Evolutionary conservation across 1,140 invertebrate genomes (phyloP).

Genomic region (Contarinia nasturtii): DNA sequence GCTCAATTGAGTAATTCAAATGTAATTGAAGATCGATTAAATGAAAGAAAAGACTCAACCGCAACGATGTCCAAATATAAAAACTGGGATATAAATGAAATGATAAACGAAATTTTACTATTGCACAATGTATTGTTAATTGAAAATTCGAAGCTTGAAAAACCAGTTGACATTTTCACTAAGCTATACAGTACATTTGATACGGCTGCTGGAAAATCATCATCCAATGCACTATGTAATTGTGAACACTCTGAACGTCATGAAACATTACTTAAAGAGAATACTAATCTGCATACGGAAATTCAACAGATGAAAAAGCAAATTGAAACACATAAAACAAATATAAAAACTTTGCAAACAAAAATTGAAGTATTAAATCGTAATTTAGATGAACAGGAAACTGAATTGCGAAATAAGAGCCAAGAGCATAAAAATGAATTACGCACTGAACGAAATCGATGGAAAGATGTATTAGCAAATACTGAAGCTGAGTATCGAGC

Average conservation of each 20-base stretch:
- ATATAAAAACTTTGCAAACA: slow-evolving; percentile 41
- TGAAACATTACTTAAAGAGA: slow-evolving; percentile 25
- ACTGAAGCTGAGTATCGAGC: slow-evolving; percentile 32
- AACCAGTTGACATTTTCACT: slow-evolving; percentile 29
- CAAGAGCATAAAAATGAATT: slow-evolving; percentile 26
- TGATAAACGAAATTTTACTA: slow-evolving; percentile 33
- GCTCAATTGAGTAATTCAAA: background rate
- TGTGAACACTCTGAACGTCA: slow-evolving; percentile 20
- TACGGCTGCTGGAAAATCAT: background rate
- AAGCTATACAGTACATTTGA: slow-evolving; percentile 28
- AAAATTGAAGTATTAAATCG: slow-evolving; percentile 37
- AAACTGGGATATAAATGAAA: slow-evolving; percentile 7
- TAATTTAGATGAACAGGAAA: slow-evolving; percentile 36
- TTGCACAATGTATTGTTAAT: slow-evolving; percentile 31
- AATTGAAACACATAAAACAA: slow-evolving; percentile 30
- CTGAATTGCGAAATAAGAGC: slow-evolving; percentile 28
- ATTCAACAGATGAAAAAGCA: slow-evolving; percentile 23
- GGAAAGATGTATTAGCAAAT: slow-evolving; percentile 32
- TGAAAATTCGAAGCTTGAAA: slow-evolving; percentile 30
- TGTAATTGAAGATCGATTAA: background rate
- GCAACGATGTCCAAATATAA: background rate
- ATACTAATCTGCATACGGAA: slow-evolving; percentile 19
- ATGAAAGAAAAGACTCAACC: background rate
- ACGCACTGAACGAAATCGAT: slow-evolving; percentile 31
- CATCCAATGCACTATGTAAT: too few relatives aligned